Evolutionary conservation across 2,797 vertebrate species (phyloP), one percentile per base, ranked within the genome.

Genomic region (Chanos chanos): DNA sequence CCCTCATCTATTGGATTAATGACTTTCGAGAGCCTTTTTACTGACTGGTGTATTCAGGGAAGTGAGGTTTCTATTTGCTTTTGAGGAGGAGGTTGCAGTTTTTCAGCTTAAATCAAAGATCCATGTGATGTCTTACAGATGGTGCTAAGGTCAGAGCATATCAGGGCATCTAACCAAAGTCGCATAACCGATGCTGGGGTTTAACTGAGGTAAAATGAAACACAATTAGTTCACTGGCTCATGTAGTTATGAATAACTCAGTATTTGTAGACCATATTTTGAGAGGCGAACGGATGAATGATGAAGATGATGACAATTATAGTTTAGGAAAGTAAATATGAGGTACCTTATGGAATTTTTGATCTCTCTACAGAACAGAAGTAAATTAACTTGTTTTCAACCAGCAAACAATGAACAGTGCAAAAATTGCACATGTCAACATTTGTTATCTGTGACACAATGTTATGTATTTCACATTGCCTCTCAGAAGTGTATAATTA

Each of bases 11-110:
- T 62, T 68, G 68, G 48, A 64, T 48, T 62, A 69, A 47, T 41
- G 37, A 30, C 31, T 54, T 61, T 6, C 22, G 44, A 45, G 56
- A 64, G 55, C 18, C 37, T 62, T 65, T 73, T 70, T 60, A 64
- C 66, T 70, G 53, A 44, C 68, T 52, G 28, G 27, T 4, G 40
- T 33, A 66, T 65, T 74, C 66, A 69, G 81, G 81, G 81, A 82
- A 85, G 76, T 82, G 65, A 70, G 71, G 79, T 53, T 31, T 80
- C 74, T 79, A 80, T 80, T 80, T 84, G 56, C 57, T 37, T 44
- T 37, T 64, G 59, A 66, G 61, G 59, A 74, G 79, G 72, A 69
- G 82, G 83, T 75, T 82, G 21, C 58, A 53, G 55, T 44, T 13
- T 66, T 63, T 48, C 16, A 65, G n/a, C n/a, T n/a, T n/a, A 70